Evolutionary conservation across 2,797 vertebrate genomes (phyloP).

Genomic region (Telmatherina bonti): DNA sequence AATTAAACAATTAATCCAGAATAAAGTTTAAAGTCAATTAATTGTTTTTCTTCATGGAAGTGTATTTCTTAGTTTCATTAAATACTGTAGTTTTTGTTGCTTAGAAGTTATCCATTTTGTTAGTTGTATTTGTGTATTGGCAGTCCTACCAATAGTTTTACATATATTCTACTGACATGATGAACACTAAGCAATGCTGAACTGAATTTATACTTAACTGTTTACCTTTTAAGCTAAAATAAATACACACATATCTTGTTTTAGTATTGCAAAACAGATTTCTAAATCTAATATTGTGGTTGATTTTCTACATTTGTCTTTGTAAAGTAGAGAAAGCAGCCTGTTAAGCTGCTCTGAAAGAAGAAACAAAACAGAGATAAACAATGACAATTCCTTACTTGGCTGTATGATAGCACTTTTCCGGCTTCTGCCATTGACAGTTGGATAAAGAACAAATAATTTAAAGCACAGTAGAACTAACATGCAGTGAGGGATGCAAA

Average conservation of each 20-base stretch:
- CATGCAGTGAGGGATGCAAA: constrained; percentile 24
- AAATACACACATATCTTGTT: background rate
- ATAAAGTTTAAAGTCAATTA: no score
- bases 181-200: background rate
- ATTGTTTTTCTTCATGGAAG: background rate
- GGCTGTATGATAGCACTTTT: constrained; percentile 8
- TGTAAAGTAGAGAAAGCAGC: background rate
- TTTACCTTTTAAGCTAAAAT: constrained; percentile 7
- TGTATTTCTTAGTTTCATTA: background rate
- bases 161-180: background rate
- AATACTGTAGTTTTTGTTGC: background rate
- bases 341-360: constrained; percentile 2
- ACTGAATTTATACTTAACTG: background rate
- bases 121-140: background rate
- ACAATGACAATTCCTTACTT: constrained; percentile 2
- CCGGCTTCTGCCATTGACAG: constrained; percentile 9
- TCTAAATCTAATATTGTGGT: background rate
- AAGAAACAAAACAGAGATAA: constrained; percentile 11
- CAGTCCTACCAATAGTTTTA: background rate
- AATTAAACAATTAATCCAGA: constrained; percentile 2
- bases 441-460: constrained; percentile 18
- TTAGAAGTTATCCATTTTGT: background rate
- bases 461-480: constrained; percentile 26
- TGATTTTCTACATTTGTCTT: background rate
- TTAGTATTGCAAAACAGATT: background rate